Conservation (phyloP, 2,797 vertebrate species). For the Typhlichthys eigenmanni region DNA sequence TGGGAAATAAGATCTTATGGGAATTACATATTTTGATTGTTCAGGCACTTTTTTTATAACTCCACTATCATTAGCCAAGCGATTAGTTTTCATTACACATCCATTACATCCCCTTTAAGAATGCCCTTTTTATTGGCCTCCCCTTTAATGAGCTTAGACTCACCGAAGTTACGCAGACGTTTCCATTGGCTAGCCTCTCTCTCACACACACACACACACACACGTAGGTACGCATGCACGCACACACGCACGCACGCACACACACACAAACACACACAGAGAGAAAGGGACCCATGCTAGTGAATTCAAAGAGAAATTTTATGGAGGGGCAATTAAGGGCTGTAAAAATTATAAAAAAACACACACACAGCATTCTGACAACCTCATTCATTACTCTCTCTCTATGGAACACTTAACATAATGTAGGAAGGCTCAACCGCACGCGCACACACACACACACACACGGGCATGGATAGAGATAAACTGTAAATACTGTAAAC, state of each 20-base stretch:
- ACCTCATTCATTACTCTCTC: slow-evolving; percentile 40
- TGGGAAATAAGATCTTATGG: slow-evolving; percentile 14
- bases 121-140: slow-evolving; percentile 48
- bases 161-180: slow-evolving; percentile 43
- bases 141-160: slow-evolving; percentile 54
- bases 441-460: not conserved
- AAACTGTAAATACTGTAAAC: too few relatives aligned
- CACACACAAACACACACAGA: slow-evolving; percentile 11
- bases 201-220: not conserved
- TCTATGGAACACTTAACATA: slow-evolving; percentile 24
- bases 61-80: slow-evolving; percentile 54
- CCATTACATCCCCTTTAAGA: slow-evolving; percentile 61
- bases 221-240: slow-evolving; percentile 7
- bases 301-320: slow-evolving; percentile 42
- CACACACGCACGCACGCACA: not conserved
- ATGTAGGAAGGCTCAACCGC: slow-evolving; percentile 16
- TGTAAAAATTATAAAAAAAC: slow-evolving; percentile 35
- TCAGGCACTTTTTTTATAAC: slow-evolving; percentile 46
- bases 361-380: slow-evolving; percentile 33
- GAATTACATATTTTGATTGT: slow-evolving; percentile 31
- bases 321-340: slow-evolving; percentile 34
- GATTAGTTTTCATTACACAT: slow-evolving; percentile 63
- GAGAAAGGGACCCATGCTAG: not conserved
- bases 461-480: not conserved
- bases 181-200: slow-evolving; percentile 36